These are phyloP conservation scores for Pseudochirops corinnae DNA, from an alignment of 2,797 vertebrate species.

Conservation along the genomic window DNA sequence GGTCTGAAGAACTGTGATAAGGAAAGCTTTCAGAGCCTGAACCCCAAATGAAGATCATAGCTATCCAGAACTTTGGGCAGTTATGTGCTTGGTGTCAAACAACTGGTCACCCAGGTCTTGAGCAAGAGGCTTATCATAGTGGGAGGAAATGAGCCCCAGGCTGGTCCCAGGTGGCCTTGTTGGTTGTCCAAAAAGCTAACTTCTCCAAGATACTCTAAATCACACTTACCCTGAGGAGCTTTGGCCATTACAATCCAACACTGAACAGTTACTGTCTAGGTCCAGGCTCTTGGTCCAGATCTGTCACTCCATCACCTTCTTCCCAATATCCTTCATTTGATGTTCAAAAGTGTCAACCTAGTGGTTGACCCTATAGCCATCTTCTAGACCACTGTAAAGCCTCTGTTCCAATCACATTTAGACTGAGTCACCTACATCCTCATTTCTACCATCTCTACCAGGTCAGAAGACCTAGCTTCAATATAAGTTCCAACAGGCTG, in stretches of 20 bases:
- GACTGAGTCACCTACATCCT: background rate
- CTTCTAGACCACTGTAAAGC: background rate
- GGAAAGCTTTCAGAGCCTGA: background rate
- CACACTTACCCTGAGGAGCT: background rate
- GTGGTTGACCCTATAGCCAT: background rate
- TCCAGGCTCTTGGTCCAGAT: background rate
- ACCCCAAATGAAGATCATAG: background rate
- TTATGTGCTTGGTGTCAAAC: background rate
- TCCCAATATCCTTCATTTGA: background rate
- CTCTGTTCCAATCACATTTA: background rate
- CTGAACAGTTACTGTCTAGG: background rate
- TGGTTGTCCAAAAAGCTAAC: background rate
- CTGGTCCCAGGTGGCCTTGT: background rate
- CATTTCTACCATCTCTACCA: background rate
- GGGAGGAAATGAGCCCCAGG: background rate
- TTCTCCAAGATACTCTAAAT: background rate
- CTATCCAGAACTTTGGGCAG: background rate
- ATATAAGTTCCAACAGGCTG: background rate
- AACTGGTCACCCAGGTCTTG: background rate
- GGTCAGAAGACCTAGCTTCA: background rate
- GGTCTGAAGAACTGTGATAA: background rate
- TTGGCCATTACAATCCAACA: background rate
- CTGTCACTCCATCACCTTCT: background rate
- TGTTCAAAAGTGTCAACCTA: background rate
- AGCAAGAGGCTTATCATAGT: background rate